Evolutionary conservation across 2,113 vertebrate species (phyloP).

Genomic region (Lycocorax pyrrhopterus): DNA sequence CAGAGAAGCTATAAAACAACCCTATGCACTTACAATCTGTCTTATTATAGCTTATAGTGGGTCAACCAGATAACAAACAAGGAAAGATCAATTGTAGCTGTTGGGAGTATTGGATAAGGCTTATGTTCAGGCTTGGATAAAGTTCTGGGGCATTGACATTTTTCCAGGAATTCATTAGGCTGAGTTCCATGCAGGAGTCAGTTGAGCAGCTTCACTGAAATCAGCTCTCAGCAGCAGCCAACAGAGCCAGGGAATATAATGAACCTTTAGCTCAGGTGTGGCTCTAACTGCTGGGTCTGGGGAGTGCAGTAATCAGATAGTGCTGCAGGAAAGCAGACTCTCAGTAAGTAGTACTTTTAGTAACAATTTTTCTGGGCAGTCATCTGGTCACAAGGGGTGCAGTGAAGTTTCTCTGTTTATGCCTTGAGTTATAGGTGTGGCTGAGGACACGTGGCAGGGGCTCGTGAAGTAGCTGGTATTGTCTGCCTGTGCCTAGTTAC

Average conservation of each 20-base stretch:
- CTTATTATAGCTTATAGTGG: not conserved
- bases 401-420: not conserved
- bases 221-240: not conserved
- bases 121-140: not conserved
- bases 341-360: not conserved
- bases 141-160: not conserved
- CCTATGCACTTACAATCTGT: not conserved
- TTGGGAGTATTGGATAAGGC: not conserved
- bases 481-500: not conserved
- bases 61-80: not conserved
- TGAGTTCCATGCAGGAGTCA: not conserved
- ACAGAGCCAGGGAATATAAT: not conserved
- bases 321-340: not conserved
- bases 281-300: fast-evolving
- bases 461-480: not conserved
- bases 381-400: not conserved
- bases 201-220: not conserved
- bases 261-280: not conserved
- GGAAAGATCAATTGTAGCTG: not conserved
- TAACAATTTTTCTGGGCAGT: not conserved
- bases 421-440: not conserved
- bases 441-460: not conserved
- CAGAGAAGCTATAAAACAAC: not conserved
- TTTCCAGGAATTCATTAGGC: not conserved
- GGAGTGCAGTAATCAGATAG: fast-evolving